phyloP scores from a whole-genome alignment of 1,140 invertebrate species.

The Campoletis sonorensis region DNA sequence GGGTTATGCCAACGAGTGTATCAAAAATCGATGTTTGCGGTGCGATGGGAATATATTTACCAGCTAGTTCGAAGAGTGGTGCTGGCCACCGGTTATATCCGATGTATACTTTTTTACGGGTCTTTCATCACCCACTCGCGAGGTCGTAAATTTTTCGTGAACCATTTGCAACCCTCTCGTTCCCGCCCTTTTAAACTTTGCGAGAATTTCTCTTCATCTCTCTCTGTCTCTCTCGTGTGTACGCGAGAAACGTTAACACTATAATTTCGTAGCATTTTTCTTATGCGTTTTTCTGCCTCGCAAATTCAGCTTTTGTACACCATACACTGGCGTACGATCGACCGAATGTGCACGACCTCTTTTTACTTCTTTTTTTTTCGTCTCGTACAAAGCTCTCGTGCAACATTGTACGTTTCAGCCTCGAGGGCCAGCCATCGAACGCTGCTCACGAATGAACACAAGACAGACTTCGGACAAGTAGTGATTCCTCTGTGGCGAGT shows the following conservation, averaged over 20 bases:
- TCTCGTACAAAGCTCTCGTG: neutral
- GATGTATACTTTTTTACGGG: conserved; percentile 62
- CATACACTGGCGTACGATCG: neutral
- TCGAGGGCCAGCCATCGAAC: neutral
- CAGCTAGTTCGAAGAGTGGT: conserved; percentile 33
- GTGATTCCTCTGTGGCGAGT: conserved; percentile 13
- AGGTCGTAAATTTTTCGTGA: conserved; percentile 66
- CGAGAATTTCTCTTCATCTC: neutral
- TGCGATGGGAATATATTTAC: conserved; percentile 21
- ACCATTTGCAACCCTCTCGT: conserved; percentile 23
- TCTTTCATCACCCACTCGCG: conserved; percentile 67
- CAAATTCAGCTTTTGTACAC: conserved; percentile 15
- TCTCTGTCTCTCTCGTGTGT: conserved; percentile 15
- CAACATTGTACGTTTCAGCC: neutral
- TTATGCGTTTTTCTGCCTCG: conserved; percentile 39
- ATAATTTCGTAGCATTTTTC: conserved; percentile 66
- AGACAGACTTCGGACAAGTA: conserved; percentile 27
- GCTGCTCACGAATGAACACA: conserved; percentile 11
- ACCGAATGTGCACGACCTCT: conserved; percentile 23
- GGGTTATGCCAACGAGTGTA: conserved; percentile 11
- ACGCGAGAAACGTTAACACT: conserved; percentile 62
- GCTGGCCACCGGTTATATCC: conserved; percentile 49
- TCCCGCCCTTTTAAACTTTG: neutral
- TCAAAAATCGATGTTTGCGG: neutral
- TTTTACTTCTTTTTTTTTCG: conserved; percentile 11